Evolutionary conservation across 2,888 invertebrate species (phyloP), one percentile per base, ranked within the genome.

Genomic region (Argynnis bischoffii): DNA sequence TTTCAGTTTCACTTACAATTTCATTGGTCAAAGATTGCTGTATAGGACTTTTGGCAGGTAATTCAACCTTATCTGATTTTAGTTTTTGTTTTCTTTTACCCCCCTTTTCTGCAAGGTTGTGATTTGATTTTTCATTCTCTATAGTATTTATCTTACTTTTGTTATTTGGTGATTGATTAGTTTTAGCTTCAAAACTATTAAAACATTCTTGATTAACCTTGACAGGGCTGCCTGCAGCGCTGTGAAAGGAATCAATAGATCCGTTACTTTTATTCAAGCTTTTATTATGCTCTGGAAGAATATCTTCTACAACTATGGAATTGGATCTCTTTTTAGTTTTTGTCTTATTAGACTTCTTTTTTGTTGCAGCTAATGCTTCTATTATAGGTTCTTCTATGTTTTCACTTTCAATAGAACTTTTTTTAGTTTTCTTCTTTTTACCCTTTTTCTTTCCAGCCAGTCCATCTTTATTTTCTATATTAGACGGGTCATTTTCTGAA

Each of bases 241-340:
- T 90, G 68, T 90, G 85, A 65, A 86, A 90, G 16, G 90, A 90
- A 46, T 90, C 89, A n/a, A 75, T 63, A 13, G 89, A 89, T 41
- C 74, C 74, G 65, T 78, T 78, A 63, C 81, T 83, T 50, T 75
- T 79, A 66, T 86, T 83, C 5, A 78, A 47, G 16, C 60, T 64
- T 46, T 69, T 75, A 56, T 69, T 61, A 21, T 63, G 21, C 31
- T 69, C 66, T 50, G 72, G 69, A 55, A 68, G 66, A 53, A 73
- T 66, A 61, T 79, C 77, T 55, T 84, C 79, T 47, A 78, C 70
- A 31, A 76, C 64, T 2, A 75, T 69, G 11, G 77, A 78, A 66
- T 74, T 76, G 6, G 78, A 75, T 41, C 67, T 77, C 21, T 75
- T 81, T 71, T 81, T 84, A 71, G 81, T 86, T 68, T 84, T 87